Evolutionary conservation across 2,113 vertebrate genomes (phyloP).

Genomic region (Antidorcas marsupialis): DNA sequence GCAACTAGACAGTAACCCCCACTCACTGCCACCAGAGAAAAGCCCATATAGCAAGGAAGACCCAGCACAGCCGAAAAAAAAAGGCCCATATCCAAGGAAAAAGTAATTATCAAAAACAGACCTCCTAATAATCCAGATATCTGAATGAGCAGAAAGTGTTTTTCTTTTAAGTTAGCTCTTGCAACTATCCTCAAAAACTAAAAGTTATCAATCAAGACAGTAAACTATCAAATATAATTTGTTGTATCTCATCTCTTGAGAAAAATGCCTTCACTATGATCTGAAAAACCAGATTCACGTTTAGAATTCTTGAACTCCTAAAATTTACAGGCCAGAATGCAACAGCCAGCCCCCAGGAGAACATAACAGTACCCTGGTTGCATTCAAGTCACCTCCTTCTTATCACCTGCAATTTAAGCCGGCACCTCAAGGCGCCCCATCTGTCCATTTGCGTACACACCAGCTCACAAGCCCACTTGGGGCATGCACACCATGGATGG

Average conservation of each 20-base stretch:
- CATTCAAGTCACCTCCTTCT: neutral
- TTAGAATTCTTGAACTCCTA: neutral
- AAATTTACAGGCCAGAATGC: neutral
- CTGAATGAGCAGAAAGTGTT: neutral
- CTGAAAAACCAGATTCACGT: neutral
- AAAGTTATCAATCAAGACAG: neutral
- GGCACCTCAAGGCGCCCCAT: neutral
- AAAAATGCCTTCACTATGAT: neutral
- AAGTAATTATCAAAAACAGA: neutral
- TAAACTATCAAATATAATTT: neutral
- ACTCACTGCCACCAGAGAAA: neutral
- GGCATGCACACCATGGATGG: rapidly evolving
- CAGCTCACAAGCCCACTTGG: neutral
- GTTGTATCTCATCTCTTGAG: neutral
- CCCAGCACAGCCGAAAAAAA: neutral
- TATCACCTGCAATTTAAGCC: neutral
- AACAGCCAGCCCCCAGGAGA: neutral
- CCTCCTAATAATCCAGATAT: neutral
- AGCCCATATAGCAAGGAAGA: neutral
- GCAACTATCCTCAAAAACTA: neutral
- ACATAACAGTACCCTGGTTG: neutral
- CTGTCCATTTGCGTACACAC: too few species aligned
- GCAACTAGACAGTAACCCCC: neutral
- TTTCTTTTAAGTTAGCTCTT: neutral
- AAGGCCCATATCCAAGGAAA: neutral